phyloP scores from a whole-genome alignment of 2,113 vertebrate genomes.

The Xiphophorus hellerii region DNA sequence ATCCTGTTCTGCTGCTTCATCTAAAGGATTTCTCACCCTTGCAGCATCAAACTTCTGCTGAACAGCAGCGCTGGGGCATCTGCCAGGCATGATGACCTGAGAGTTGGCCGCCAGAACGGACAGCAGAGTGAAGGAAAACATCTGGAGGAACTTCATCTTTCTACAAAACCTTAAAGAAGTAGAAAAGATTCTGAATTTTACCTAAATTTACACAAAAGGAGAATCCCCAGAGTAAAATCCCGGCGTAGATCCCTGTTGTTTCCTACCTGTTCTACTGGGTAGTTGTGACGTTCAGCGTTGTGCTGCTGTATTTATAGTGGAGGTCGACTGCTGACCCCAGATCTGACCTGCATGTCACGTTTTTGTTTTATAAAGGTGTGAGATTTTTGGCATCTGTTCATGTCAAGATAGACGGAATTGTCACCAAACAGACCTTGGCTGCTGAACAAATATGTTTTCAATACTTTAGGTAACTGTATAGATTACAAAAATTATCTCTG shows the following conservation, averaged over 20 bases:
- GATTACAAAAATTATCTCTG: not conserved
- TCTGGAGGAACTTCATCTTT: constrained; percentile 66
- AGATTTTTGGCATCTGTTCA: constrained; percentile 42
- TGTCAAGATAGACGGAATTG: not conserved
- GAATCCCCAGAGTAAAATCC: not conserved
- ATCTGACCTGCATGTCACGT: not conserved
- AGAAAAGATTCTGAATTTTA: not conserved
- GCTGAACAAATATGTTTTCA: constrained; percentile 7
- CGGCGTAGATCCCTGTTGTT: not conserved
- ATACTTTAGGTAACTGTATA: not conserved
- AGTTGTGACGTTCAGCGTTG: not conserved
- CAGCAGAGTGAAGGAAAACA: constrained; percentile 69
- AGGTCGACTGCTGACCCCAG: not conserved
- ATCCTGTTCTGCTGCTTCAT: not conserved
- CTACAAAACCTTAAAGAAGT: constrained; percentile 34
- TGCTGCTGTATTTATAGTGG: constrained; percentile 27
- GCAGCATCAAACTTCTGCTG: constrained; percentile 69
- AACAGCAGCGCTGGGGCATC: constrained; percentile 64
- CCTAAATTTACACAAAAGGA: not conserved
- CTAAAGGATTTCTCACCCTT: constrained; percentile 44
- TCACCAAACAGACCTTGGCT: not conserved
- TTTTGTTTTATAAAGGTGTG: constrained; percentile 21
- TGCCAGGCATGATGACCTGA: constrained; percentile 66
- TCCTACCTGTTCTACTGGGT: constrained; percentile 23
- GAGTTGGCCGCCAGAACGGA: constrained; percentile 60